phyloP scores from a whole-genome alignment of 2,797 vertebrate genomes.

The Anguilla megastoma region DNA sequence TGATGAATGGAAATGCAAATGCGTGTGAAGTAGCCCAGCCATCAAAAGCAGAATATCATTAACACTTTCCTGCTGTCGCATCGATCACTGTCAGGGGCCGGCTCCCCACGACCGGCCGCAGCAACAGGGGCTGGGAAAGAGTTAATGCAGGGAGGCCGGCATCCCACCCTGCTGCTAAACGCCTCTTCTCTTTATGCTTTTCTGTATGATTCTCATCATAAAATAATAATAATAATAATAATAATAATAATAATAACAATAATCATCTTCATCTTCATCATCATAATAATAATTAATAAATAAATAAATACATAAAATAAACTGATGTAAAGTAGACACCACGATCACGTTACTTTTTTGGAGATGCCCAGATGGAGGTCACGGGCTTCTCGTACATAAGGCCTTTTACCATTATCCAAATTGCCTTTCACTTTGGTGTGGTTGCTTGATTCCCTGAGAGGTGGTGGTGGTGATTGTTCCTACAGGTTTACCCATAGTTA shows the following conservation, averaged over 20 bases:
- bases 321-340: not conserved
- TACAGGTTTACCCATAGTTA: slow-evolving; percentile 10
- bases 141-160: slow-evolving; percentile 51
- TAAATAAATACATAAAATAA: not conserved
- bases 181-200: not conserved
- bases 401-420: not conserved
- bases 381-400: not conserved
- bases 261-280: no score
- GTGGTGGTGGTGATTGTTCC: not conserved
- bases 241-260: not conserved
- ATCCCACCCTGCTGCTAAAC: not conserved
- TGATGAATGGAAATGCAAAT: slow-evolving; percentile 99
- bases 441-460: not conserved
- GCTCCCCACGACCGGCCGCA: slow-evolving; percentile 73
- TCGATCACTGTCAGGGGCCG: slow-evolving; percentile 91
- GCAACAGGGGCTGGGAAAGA: slow-evolving; percentile 63
- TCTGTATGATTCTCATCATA: not conserved
- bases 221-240: no score
- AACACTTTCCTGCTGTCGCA: slow-evolving; percentile 93
- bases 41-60: slow-evolving; percentile 90
- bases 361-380: not conserved
- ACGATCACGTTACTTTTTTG: not conserved
- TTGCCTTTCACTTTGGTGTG: not conserved
- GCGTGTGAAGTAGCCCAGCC: slow-evolving; percentile 87
- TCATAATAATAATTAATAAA: not conserved